Evolutionary conservation across 2,797 vertebrate species (phyloP).

Genomic region (Dendrocincla tyrannina): DNA sequence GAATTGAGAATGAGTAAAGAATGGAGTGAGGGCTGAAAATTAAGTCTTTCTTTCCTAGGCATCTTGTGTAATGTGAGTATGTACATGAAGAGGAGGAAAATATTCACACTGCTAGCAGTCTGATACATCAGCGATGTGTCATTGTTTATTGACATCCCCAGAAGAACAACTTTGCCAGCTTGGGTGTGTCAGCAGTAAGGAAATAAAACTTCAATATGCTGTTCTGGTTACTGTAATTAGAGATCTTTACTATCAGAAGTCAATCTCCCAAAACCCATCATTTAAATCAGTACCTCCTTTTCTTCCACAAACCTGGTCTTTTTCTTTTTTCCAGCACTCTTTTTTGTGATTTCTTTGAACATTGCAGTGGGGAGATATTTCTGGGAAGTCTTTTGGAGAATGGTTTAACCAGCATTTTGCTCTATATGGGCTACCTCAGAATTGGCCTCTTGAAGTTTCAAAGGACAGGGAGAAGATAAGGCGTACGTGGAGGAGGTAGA

Average conservation of each 20-base stretch:
- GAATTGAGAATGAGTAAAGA: background rate
- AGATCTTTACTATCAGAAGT: background rate
- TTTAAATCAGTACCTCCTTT: background rate
- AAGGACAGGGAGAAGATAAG: background rate
- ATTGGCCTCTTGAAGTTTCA: background rate
- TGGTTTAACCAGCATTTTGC: background rate
- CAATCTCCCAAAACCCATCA: background rate
- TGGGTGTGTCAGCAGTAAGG: background rate
- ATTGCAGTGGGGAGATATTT: background rate
- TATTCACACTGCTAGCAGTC: background rate
- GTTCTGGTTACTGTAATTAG: background rate
- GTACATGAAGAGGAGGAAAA: background rate
- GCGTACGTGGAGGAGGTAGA: background rate
- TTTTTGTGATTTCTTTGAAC: background rate
- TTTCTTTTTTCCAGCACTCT: background rate
- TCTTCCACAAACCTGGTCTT: background rate
- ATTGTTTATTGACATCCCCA: background rate
- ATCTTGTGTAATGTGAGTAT: background rate
- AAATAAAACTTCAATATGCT: background rate
- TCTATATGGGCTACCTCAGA: accelerated
- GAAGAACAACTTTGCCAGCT: background rate
- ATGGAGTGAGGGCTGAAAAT: background rate
- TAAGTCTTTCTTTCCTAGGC: background rate
- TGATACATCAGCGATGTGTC: background rate
- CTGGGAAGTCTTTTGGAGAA: background rate